Conservation (phyloP, 2,113 vertebrate genomes). For the Pomatorhinus ruficollis region DNA sequence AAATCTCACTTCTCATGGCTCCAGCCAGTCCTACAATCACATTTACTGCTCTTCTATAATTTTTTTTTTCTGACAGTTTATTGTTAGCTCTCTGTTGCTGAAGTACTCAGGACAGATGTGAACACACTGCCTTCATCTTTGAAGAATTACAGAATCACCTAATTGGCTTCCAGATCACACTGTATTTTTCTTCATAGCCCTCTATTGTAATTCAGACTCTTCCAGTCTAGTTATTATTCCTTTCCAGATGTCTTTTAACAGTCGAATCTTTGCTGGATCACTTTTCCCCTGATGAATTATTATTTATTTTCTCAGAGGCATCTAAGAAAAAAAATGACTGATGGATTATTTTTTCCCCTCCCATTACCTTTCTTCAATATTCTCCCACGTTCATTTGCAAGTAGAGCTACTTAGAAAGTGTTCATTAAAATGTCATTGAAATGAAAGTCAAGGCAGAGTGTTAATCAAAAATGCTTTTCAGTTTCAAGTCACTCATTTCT, state of each 20-base stretch:
- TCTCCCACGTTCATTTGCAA: slow-evolving; percentile 51
- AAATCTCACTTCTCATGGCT: slow-evolving; percentile 22
- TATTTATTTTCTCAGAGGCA: slow-evolving; percentile 31
- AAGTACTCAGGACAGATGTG: not conserved
- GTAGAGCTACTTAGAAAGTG: slow-evolving; percentile 39
- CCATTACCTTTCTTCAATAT: slow-evolving; percentile 17
- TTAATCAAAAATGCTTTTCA: slow-evolving; percentile 53
- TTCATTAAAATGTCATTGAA: slow-evolving; percentile 63
- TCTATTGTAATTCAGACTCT: not conserved
- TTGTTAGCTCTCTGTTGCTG: slow-evolving; percentile 8
- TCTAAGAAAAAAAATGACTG: slow-evolving; percentile 34
- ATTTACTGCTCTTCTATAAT: not conserved
- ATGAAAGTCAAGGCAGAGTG: not conserved
- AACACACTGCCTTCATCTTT: not conserved
- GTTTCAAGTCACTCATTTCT: slow-evolving; percentile 37
- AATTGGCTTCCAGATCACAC: not conserved
- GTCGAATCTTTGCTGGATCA: not conserved
- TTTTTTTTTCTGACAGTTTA: slow-evolving; percentile 19
- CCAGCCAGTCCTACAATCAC: slow-evolving; percentile 1
- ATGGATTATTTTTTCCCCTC: not conserved
- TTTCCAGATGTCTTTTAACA: slow-evolving; percentile 11
- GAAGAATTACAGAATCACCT: not conserved
- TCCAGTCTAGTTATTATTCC: not conserved
- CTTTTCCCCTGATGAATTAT: slow-evolving; percentile 4
- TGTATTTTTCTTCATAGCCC: not conserved